Evolutionary conservation across 2,888 invertebrate species (phyloP).

Genomic region (Eupeodes latifasciatus): DNA sequence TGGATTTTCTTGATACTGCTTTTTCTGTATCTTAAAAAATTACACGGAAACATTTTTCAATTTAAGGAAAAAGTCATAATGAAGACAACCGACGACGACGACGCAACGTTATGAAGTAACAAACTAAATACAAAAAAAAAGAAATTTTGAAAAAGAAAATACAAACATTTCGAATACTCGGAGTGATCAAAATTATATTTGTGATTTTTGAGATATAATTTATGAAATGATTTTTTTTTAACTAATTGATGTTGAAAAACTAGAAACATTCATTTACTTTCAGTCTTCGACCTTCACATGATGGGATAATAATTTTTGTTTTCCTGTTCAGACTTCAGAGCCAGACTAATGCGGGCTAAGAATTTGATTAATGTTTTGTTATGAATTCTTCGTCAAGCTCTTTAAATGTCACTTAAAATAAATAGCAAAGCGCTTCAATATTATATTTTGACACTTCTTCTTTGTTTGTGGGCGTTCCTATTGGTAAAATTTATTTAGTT

Average conservation of each 20-base stretch:
- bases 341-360: constrained; percentile 36
- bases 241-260: constrained; percentile 61
- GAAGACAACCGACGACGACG: no score
- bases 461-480: constrained; percentile 21
- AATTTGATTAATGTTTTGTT: constrained; percentile 68
- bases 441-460: constrained; percentile 37
- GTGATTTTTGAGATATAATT: background rate
- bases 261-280: constrained; percentile 55
- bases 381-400: constrained; percentile 64
- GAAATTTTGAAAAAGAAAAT: background rate
- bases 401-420: constrained; percentile 69
- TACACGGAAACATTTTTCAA: constrained; percentile 12
- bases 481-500: background rate
- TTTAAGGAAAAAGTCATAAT: constrained; percentile 9
- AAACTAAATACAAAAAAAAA: background rate
- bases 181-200: constrained; percentile 4
- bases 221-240: background rate
- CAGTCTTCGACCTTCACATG: background rate
- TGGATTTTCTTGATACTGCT: constrained; percentile 13
- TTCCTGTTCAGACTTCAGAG: no score
- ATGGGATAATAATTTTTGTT: no score
- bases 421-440: constrained; percentile 58
- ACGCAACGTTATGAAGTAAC: background rate
- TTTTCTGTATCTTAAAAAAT: background rate
- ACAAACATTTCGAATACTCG: background rate